Evolutionary conservation across 2,113 vertebrate genomes (phyloP).

Genomic region (Oncorhynchus masou): DNA sequence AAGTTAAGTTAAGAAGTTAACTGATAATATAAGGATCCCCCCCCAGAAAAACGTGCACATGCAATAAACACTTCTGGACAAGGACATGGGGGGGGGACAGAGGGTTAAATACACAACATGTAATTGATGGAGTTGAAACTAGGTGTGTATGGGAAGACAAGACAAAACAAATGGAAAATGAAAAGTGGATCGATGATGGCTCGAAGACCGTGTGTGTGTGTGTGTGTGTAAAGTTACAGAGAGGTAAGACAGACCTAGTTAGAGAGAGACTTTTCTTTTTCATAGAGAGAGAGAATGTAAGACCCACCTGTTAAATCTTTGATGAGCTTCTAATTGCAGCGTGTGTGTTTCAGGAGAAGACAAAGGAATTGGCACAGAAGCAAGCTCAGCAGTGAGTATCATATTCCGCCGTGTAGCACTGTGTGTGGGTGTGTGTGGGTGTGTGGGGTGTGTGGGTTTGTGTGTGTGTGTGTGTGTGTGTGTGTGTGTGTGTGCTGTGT

Average conservation of each 20-base stretch:
- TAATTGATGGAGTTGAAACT: too few relatives aligned
- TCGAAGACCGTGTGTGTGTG: too few relatives aligned
- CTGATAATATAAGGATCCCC: too few relatives aligned
- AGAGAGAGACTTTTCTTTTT: not conserved
- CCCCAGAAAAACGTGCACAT: too few relatives aligned
- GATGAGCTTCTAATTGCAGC: slow-evolving; percentile 69
- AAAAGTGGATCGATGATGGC: too few relatives aligned
- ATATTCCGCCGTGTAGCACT: slow-evolving; percentile 50
- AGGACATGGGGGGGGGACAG: too few relatives aligned
- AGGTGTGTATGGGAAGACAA: too few relatives aligned
- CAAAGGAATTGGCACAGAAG: slow-evolving; percentile 93
- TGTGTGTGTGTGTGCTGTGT: not conserved
- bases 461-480: not conserved
- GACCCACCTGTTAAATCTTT: slow-evolving; percentile 67
- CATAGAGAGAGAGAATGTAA: slow-evolving; percentile 13
- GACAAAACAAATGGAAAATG: too few relatives aligned
- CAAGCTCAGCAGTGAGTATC: slow-evolving; percentile 93
- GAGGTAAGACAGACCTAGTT: slow-evolving; percentile 2
- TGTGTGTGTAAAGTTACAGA: not conserved
- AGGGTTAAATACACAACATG: too few relatives aligned
- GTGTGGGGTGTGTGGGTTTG: too few relatives aligned
- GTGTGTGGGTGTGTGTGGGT: slow-evolving; percentile 1
- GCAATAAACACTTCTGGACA: too few relatives aligned
- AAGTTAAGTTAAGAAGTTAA: too few relatives aligned
- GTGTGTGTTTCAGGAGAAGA: slow-evolving; percentile 83